Evolutionary conservation across 1,140 invertebrate species (phyloP), one percentile per base, ranked within the genome.

Genomic region (Brachionus calyciflorus): DNA sequence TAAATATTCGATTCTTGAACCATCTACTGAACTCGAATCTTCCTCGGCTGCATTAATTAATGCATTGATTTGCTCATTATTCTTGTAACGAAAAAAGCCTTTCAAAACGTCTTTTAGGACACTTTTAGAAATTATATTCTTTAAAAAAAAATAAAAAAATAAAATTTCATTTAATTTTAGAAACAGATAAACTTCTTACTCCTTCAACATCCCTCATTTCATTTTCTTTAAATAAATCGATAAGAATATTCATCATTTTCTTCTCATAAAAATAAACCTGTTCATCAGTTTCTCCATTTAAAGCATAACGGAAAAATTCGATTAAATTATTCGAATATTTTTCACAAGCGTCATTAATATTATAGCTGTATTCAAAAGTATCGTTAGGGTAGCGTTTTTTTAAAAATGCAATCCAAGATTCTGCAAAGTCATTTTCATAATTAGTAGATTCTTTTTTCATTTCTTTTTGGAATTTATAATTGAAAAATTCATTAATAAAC

Each of bases 231-330:
- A 73, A 53, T 4, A 30, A 5, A 49, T 73, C 69, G 3, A 33
- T 21, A 3, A 73, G 26, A 21, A 40, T 40, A 51, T 30, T 51
- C 5, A 73, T 49, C 46, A 49, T 51, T 51, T 55, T 49, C 21
- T 73, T 49, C 17, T 73, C 69, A 19, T 73, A 73, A 73, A 73
- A 73, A 51, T 73, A 73, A n/a, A 51, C 21, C 14, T 73, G 46
- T 73, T 73, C 69, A 73, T 73, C 69, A 24, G 9, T n/a, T 3
- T 51, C 3, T 33, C 60, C 60, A 40, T 65, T n/a, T 10, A 65
- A 19, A 65, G 37, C 37, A 28, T 65, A 4, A 21, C 44, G 60
- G 21, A 73, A 76, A 48, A 76, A 76, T 76, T 57, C 30, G 12
- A 55, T 60, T 28, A 57, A 55, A 76, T 55, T 12, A 28, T 53